phyloP scores from a whole-genome alignment of 2,113 vertebrate genomes.

The Hemiscyllium ocellatum region DNA sequence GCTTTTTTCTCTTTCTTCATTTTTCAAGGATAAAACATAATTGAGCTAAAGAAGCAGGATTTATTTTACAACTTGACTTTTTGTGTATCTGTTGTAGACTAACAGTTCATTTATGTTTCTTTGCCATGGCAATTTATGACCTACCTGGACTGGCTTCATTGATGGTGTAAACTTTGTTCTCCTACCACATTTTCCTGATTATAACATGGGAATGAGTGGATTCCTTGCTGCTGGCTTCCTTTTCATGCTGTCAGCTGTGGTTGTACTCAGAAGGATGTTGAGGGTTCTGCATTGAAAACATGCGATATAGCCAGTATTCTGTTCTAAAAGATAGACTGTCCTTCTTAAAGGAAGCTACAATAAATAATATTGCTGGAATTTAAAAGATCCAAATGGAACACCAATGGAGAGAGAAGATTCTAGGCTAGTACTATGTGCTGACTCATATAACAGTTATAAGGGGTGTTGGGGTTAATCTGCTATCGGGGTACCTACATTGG shows the following conservation, averaged over 20 bases:
- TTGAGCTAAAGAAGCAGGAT: background rate
- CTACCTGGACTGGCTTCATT: background rate
- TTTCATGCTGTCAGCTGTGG: too few relatives aligned
- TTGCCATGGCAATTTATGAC: background rate
- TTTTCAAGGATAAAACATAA: background rate
- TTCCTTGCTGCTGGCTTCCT: too few relatives aligned
- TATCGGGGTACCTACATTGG: too few relatives aligned
- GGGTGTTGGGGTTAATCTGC: too few relatives aligned
- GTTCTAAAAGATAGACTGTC: background rate
- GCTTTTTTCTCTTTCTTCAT: background rate
- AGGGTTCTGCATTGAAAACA: background rate
- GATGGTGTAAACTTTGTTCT: background rate
- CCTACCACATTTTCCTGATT: too few relatives aligned
- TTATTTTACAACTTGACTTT: background rate
- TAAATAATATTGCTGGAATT: background rate
- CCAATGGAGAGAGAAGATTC: too few relatives aligned
- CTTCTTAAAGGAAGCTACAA: background rate
- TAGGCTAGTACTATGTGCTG: background rate
- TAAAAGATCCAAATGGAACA: background rate
- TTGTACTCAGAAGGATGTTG: background rate
- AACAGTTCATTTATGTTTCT: background rate
- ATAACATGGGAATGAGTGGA: too few relatives aligned
- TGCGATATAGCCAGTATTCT: background rate
- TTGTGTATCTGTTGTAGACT: background rate
- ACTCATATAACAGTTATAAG: background rate